phyloP scores from a whole-genome alignment of 2,888 invertebrate species.

The Morpho helenor region DNA sequence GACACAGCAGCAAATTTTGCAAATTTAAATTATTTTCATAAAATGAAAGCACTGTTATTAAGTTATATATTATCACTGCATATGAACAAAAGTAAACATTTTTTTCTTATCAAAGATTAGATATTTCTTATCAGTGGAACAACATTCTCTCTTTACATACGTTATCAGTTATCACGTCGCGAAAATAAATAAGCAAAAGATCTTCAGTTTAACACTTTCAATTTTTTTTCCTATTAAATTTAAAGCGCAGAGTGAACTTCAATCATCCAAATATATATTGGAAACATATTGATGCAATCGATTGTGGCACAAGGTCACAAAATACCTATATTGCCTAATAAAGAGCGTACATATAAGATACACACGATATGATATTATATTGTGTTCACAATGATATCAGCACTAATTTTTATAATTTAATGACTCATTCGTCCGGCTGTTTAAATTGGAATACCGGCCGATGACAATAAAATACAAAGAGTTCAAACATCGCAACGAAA shows the following conservation, averaged over 20 bases:
- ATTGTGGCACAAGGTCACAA: slow-evolving; percentile 50
- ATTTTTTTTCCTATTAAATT: background rate
- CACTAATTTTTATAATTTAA: slow-evolving; percentile 65
- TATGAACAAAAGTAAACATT: slow-evolving; percentile 13
- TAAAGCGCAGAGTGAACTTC: background rate
- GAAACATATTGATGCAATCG: slow-evolving; percentile 34
- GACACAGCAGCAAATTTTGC: too few species aligned
- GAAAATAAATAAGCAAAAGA: slow-evolving; percentile 10
- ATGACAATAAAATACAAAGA: slow-evolving; percentile 16
- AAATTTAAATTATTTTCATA: too few species aligned
- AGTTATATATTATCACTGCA: too few species aligned
- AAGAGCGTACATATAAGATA: slow-evolving; percentile 37
- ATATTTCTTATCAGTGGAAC: slow-evolving; percentile 15
- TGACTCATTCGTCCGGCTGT: slow-evolving; percentile 63
- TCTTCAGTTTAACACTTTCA: background rate
- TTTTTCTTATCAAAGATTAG: slow-evolving; percentile 22
- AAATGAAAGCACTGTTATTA: too few species aligned
- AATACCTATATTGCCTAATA: slow-evolving; percentile 40
- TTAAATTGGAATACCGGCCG: slow-evolving; percentile 42
- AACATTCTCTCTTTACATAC: slow-evolving; percentile 2
- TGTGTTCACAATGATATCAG: slow-evolving; percentile 59
- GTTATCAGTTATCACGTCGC: slow-evolving; percentile 4
- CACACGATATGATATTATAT: slow-evolving; percentile 41
- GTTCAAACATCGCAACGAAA: background rate
- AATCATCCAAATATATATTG: slow-evolving; percentile 1